phyloP scores from a whole-genome alignment of 2,888 invertebrate species.

The Xylocampa areola region DNA sequence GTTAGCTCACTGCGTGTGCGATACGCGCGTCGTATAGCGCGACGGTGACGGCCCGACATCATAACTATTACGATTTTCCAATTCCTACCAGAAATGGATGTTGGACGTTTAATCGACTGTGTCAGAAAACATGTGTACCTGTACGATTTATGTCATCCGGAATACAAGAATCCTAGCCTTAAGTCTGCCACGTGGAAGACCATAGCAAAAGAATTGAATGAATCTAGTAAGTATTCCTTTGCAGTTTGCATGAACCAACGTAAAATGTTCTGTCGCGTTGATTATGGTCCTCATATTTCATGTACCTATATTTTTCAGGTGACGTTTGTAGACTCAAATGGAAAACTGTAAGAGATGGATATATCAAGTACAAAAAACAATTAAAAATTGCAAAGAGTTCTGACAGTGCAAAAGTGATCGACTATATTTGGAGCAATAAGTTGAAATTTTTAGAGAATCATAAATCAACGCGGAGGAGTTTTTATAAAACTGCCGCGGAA shows the following conservation, averaged over 20 bases:
- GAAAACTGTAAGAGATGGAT: constrained; percentile 67
- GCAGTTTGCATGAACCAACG: too few relatives aligned
- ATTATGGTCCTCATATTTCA: neutral
- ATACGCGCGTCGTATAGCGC: constrained; percentile 22
- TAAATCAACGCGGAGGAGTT: constrained; percentile 37
- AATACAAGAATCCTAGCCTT: constrained; percentile 55
- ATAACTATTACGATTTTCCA: constrained; percentile 15
- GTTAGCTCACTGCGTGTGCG: constrained; percentile 30
- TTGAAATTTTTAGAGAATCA: constrained; percentile 58
- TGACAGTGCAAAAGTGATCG: constrained; percentile 53
- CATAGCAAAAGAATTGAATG: constrained; percentile 52
- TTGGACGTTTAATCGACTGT: constrained; percentile 50
- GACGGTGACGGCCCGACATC: constrained; percentile 23
- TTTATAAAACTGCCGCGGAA: neutral
- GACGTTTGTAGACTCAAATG: constrained; percentile 64
- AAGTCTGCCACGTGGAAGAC: constrained; percentile 53
- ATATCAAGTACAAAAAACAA: constrained; percentile 64
- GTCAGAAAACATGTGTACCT: constrained; percentile 48
- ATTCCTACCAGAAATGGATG: constrained; percentile 49
- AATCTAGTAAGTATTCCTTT: constrained; percentile 50
- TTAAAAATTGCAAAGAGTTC: constrained; percentile 35
- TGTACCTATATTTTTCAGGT: constrained; percentile 50
- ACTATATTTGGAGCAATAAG: constrained; percentile 61
- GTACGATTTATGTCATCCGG: constrained; percentile 52
- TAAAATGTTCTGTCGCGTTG: neutral